Evolutionary conservation across 2,113 vertebrate species (phyloP), one percentile per base, ranked within the genome.

Genomic region (Copsychus sechellarum): DNA sequence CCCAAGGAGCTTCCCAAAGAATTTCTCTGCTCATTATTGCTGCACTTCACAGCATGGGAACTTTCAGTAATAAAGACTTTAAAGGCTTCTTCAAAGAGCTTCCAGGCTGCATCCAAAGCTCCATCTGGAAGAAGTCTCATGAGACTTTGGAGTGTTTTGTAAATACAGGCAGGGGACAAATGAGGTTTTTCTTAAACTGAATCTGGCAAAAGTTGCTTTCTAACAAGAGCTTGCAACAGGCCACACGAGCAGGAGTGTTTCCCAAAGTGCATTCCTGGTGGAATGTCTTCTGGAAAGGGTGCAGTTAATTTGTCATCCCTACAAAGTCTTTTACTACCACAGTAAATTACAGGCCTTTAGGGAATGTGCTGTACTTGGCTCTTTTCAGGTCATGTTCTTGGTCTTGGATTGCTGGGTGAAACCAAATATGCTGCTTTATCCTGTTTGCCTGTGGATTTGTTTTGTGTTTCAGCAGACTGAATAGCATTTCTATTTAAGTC

Each of bases 111-210:
- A 54, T 76, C 67, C 28, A 21, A 58, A 80, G 54, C 81, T 96
- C 94, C 87, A 93, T 95, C 90, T 94, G 94, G 90, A 93, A 92
- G 48, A 64, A 70, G 64, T 71, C 93, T 96, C 88, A 36, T 70
- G 90, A 88, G 92, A 64, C 69, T 40, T 48, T 8, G 42, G 84
- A 79, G 81, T 92, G 81, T 95, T 95, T 95, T 80, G 70, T 91
- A 96, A 97, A 95, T 94, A 96, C 36, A 83, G 53, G 48, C 88
- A 81, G 57, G 72, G 95, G 86, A 90, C 93, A 83, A 86, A 92
- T 47, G 36, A 93, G 76, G 38, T 43, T 86, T 87, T 92, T 56
- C 90, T 83, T 88, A 64, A 92, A 90, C 2, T 70, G 72, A 86
- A 56, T 83, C n/a, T 90, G 89, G 76, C 90, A 90, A 57, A 96